Base-by-base conservation (phyloP, 2,888 invertebrate genomes). In the Himalopsyche anomala region DNA sequence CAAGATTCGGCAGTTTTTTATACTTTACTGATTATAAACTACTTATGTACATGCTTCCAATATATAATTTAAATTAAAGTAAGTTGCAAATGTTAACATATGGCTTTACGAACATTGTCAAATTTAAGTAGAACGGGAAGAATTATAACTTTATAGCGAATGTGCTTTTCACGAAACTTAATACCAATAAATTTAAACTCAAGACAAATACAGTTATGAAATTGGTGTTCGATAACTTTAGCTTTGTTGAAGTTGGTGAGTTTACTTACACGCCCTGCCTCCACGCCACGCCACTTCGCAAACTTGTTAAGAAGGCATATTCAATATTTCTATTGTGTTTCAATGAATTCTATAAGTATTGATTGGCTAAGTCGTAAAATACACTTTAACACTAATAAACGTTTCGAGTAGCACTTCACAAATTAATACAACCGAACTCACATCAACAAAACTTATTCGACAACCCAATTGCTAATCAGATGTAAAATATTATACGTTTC, bases 151-250 rank as follows among this genome's bases (percentile, higher is more conserved):
- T 62, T 19, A 4, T 19, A 62, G 62, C 62, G 11, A 62, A 62
- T 62, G 62, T 62, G 62, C 62, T 62, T 62, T 62, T 62, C 62
- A 62, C 62, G 15, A 62, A 62, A 62, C 62, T 62, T 62, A 62
- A 62, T 62, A 19, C 62, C 62, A 62, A 62, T 62, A 62, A 62
- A 62, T 62, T 62, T 5, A 19, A 62, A 62, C 62, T 62, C 62
- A 62, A 62, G 62, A 62, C 62, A 62, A 62, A 62, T 62, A 62
- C 62, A 62, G 62, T 62, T 62, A 62, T 62, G 62, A 62, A 62
- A 62, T 62, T 62, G 62, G 62, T 62, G 62, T 62, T 62, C 62
- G 28, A 62, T 62, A 62, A 62, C 62, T 62, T 62, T 19, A n/a
- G 62, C 62, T 62, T 62, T 62, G 62, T 62, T 62, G 11, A 62